Conservation (phyloP, 2,113 vertebrate genomes). For the Tychaedon coryphoeus region DNA sequence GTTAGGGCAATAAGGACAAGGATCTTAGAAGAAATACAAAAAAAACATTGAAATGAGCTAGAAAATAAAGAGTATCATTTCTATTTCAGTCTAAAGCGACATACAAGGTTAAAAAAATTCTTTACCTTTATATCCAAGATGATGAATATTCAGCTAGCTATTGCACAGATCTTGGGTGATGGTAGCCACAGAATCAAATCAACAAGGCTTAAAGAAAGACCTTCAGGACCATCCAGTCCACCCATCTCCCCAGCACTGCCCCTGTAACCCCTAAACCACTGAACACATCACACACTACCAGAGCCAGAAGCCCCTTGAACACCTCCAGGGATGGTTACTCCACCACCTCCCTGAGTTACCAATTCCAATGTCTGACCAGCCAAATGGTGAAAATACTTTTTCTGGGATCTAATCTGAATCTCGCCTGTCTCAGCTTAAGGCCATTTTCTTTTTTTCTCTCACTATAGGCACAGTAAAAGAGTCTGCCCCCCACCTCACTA, state of each 20-base stretch:
- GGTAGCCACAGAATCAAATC: not conserved
- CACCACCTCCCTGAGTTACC: not conserved
- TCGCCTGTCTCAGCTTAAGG: not conserved
- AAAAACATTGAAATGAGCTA: not conserved
- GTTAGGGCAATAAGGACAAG: not conserved
- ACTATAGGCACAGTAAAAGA: not conserved
- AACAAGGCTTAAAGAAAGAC: not conserved
- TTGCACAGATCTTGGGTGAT: not conserved
- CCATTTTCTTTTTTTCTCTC: not conserved
- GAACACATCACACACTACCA: not conserved
- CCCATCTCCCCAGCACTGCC: fast-evolving
- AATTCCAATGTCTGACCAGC: not conserved
- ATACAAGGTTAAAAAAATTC: not conserved
- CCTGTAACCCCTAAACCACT: not conserved
- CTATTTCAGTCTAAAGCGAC: not conserved
- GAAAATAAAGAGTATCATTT: not conserved
- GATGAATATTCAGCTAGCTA: not conserved
- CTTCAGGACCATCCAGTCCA: not conserved
- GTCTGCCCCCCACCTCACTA: not conserved
- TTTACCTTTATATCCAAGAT: not conserved
- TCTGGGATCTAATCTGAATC: not conserved
- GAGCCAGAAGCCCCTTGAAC: not conserved
- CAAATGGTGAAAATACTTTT: not conserved
- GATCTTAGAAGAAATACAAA: not conserved
- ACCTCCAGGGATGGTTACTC: too few relatives aligned